Conservation (phyloP, 2,888 invertebrate species). For the Apodemia mormo region DNA sequence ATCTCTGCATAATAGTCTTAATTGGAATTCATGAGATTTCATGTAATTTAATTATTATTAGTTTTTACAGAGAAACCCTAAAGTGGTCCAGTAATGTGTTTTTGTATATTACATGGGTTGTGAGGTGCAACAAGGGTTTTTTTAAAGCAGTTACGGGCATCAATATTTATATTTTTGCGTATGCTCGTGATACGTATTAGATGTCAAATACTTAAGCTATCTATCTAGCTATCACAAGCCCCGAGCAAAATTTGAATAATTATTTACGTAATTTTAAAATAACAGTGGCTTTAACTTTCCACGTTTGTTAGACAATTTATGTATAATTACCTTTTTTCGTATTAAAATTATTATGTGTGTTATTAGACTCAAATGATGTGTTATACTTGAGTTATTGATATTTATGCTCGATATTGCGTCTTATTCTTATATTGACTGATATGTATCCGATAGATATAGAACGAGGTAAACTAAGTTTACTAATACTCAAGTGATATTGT, state of each 20-base stretch:
- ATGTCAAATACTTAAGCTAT: too few species aligned
- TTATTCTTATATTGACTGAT: not conserved
- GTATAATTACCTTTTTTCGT: too few species aligned
- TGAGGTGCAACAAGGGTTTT: conserved; percentile 30
- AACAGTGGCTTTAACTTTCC: too few species aligned
- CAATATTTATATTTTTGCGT: conserved; percentile 1
- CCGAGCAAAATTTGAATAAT: too few species aligned
- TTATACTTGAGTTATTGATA: not conserved
- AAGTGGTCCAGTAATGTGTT: conserved; percentile 15
- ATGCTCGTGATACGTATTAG: too few species aligned
- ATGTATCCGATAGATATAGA: not conserved
- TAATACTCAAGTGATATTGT: conserved; percentile 5
- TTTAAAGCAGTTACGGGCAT: not conserved
- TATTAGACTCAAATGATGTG: too few species aligned
- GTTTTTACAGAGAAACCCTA: not conserved
- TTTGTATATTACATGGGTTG: conserved; percentile 35
- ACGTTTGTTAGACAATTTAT: too few species aligned
- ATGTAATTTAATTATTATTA: not conserved
- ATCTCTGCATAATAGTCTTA: conserved; percentile 13
- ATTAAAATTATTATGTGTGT: too few species aligned
- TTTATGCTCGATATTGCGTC: conserved; percentile 2
- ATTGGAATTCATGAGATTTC: not conserved
- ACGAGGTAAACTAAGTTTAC: conserved; percentile 1
- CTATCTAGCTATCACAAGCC: too few species aligned
- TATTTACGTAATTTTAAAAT: too few species aligned